A percentile compares a stretch with the other conserved stretches of the same genome.
These are phyloP conservation scores for Megatriorchis doriae DNA, from an alignment of 2,113 vertebrate species.

Conservation along the genomic window DNA sequence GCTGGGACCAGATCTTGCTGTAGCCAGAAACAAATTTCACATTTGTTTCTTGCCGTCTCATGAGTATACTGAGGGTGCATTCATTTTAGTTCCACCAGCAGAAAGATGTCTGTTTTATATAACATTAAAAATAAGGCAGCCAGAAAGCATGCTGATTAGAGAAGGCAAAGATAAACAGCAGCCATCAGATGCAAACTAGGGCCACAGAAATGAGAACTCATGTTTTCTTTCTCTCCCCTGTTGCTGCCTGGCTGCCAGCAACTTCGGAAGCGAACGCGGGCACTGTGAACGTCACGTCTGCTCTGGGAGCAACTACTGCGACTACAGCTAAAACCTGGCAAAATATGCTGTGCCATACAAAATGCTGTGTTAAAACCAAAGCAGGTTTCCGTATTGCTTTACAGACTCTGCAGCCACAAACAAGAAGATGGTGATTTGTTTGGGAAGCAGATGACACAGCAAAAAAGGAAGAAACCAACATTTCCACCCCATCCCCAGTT, in stretches of 20 bases:
- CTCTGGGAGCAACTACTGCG: neutral
- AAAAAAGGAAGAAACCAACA: neutral
- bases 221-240: neutral
- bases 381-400: neutral
- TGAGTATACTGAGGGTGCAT: neutral
- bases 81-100: neutral
- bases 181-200: neutral
- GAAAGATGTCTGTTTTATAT: neutral
- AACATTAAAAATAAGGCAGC: neutral
- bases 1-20: neutral
- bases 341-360: fast-evolving
- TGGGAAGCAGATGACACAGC: neutral
- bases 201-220: neutral
- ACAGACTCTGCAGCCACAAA: neutral
- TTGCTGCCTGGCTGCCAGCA: neutral
- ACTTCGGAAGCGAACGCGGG: neutral
- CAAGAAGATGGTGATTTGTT: neutral
- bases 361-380: neutral
- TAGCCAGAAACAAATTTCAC: neutral
- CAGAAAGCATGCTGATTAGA: neutral
- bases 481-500: no score
- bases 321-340: neutral
- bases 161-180: neutral
- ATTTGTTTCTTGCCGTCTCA: fast-evolving
- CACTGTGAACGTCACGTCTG: fast-evolving